phyloP scores from a whole-genome alignment of 30 jellyfish, hydroid and myxozoan genomes.

The Catostylus mosaicus region DNA sequence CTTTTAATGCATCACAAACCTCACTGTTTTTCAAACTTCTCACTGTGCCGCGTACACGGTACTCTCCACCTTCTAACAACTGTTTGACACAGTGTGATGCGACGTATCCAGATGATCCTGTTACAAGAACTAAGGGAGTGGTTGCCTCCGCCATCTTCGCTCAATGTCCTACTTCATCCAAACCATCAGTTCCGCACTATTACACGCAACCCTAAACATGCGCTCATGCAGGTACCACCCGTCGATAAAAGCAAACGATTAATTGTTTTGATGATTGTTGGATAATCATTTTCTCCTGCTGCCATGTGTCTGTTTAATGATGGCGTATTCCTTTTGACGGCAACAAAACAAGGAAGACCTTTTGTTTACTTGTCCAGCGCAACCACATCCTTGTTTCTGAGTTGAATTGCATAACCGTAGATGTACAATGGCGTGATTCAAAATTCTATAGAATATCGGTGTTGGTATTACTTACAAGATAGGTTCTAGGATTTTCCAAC shows the following conservation, averaged over 20 bases:
- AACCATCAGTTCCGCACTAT: background rate
- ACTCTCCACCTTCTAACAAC: slow-evolving; percentile 56
- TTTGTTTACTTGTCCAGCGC: too few relatives aligned
- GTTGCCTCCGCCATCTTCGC: slow-evolving; percentile 42
- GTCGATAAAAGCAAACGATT: background rate
- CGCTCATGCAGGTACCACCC: slow-evolving; percentile 11
- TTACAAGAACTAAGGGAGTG: slow-evolving; percentile 64
- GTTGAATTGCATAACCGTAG: too few relatives aligned
- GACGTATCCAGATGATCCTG: slow-evolving; percentile 65
- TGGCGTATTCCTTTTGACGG: too few relatives aligned
- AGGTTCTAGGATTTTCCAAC: too few relatives aligned
- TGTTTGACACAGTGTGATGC: slow-evolving; percentile 51
- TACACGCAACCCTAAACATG: background rate
- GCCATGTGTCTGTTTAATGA: too few relatives aligned
- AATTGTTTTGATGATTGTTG: too few relatives aligned
- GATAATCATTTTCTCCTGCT: too few relatives aligned
- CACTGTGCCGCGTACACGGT: slow-evolving; percentile 44
- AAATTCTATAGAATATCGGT: too few relatives aligned
- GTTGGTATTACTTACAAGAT: too few relatives aligned
- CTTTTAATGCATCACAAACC: slow-evolving; percentile 31
- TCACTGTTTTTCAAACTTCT: slow-evolving; percentile 53
- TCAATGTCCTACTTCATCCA: background rate
- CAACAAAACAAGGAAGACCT: too few relatives aligned
- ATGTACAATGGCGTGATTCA: too few relatives aligned
- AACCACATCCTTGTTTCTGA: too few relatives aligned